Evolutionary conservation across 2,888 invertebrate species (phyloP), one percentile per base, ranked within the genome.

Genomic region (Plagodis dolabraria): DNA sequence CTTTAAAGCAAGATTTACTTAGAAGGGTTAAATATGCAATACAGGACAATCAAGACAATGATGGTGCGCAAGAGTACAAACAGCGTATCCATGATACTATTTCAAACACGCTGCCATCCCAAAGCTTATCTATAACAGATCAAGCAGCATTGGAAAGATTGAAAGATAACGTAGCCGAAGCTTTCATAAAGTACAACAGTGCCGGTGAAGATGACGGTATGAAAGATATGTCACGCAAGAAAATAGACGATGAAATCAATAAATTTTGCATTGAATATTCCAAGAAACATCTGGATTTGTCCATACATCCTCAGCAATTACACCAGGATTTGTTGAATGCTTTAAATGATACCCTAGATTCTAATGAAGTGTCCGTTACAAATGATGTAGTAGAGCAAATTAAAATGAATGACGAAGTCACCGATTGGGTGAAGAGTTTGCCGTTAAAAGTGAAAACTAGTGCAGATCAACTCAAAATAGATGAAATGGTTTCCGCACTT

Each of bases 161-260:
- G 2, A 86, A 83, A 75, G 83, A 86, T 42, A 75, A 75, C 55
- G 50, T 89, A 46, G 82, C 80, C 10, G 85, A 89, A 52, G 83
- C 85, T 10, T 89, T 80, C 62, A 77, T 88, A n/a, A 79, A 79
- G 53, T 69, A 87, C 50, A 72, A 80, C 62, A 82, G 75, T 64
- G 59, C 73, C 4, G 72, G 74, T 7, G 63, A 68, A 2, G 66
- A 80, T 50, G 64, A 72, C 33, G 63, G 71, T 22, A 54, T 71
- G 45, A 77, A 66, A 65, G 59, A 65, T 2, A 76, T 70, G 63
- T 77, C 76, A 7, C 82, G 74, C 61, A 64, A 59, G 5, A 82
- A 79, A 70, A 79, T 89, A 33, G 62, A 58, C 0, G 62, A 78
- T 33, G 79, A 77, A 70, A 70, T 88, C 0, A 66, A 67, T 40